Conservation (phyloP, 1,140 invertebrate genomes). For the Trachymyrmex septentrionalis region DNA sequence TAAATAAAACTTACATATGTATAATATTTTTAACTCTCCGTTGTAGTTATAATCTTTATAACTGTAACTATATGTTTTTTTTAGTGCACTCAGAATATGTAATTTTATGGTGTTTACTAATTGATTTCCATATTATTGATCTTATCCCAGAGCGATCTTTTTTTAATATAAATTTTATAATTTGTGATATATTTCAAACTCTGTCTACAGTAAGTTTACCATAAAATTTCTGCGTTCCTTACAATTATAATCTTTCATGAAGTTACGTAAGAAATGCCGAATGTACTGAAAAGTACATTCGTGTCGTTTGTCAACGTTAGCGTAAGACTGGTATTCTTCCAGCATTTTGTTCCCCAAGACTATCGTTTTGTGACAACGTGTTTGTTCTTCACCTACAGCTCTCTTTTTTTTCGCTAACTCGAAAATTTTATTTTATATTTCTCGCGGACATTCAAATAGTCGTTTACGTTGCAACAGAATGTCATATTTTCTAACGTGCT, state of each 20-base stretch:
- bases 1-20: too few species aligned
- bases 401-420: background rate
- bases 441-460: constrained; percentile 37
- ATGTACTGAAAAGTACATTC: constrained; percentile 39
- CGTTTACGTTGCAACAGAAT: constrained; percentile 14
- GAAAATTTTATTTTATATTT: constrained; percentile 39
- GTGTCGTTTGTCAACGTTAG: constrained; percentile 42
- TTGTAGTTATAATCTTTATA: too few species aligned
- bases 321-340: constrained; percentile 2
- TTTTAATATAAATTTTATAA: background rate
- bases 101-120: background rate
- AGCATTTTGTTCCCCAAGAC: constrained; percentile 2
- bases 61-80: too few species aligned
- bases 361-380: constrained; percentile 18
- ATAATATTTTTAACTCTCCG: too few species aligned
- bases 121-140: background rate
- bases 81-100: background rate
- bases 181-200: constrained; percentile 14
- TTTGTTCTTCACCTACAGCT: background rate
- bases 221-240: background rate
- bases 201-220: background rate
- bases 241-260: constrained; percentile 17
- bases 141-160: background rate
- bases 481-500: constrained; percentile 47
- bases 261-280: constrained; percentile 27